Conservation (phyloP, 2,888 invertebrate species). For the Mactromeris polynyma region DNA sequence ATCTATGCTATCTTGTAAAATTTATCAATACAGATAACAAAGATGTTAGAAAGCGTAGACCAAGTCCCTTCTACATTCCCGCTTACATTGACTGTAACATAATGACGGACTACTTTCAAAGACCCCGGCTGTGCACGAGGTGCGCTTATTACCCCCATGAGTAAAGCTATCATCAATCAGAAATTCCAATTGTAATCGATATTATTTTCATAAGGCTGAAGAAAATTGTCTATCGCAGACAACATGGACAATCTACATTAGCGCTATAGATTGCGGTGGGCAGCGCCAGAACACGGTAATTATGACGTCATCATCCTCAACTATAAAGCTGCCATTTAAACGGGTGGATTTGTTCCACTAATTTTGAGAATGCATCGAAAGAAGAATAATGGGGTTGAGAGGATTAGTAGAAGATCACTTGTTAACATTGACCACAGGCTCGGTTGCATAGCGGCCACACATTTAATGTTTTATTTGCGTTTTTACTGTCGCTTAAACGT, state of each 20-base stretch:
- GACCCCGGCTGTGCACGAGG: slow-evolving; percentile 4
- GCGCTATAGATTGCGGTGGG: neutral
- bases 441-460: too few relatives aligned
- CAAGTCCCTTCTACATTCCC: neutral
- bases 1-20: neutral
- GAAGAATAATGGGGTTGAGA: too few relatives aligned
- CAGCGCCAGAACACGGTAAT: neutral
- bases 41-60: neutral
- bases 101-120: neutral
- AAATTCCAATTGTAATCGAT: neutral
- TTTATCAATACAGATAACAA: slow-evolving; percentile 11
- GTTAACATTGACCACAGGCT: too few relatives aligned
- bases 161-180: neutral
- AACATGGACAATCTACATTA: neutral
- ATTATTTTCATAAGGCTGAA: neutral
- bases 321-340: neutral
- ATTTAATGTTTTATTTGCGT: too few relatives aligned
- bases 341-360: neutral
- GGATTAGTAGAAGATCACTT: too few relatives aligned
- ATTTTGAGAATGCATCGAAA: neutral
- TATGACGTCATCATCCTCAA: neutral
- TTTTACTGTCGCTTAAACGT: too few relatives aligned
- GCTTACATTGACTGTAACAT: neutral
- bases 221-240: neutral
- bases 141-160: neutral